Evolutionary conservation across 1,140 invertebrate genomes (phyloP).

Genomic region (Agraylea sexmaculata): DNA sequence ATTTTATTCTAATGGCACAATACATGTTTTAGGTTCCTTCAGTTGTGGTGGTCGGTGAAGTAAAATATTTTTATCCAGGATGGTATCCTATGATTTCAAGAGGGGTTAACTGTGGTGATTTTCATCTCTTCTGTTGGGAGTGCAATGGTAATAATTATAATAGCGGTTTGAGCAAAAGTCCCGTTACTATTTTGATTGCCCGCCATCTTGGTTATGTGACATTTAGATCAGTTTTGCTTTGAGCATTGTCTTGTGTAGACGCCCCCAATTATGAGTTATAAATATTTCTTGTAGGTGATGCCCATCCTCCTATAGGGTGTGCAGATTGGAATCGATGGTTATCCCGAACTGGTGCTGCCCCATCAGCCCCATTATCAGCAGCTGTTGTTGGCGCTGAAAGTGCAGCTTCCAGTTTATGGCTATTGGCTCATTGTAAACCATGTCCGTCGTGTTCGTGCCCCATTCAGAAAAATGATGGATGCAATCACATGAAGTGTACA

Average conservation of each 20-base stretch:
- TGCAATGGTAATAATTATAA: conserved; percentile 25
- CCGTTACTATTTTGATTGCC: neutral
- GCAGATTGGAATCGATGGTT: conserved; percentile 55
- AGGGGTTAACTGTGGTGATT: conserved; percentile 61
- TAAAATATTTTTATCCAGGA: conserved; percentile 1
- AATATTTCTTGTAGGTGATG: conserved; percentile 37
- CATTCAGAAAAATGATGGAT: conserved; percentile 69
- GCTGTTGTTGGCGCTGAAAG: conserved; percentile 50
- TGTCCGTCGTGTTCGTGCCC: conserved; percentile 63
- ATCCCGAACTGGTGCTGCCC: conserved; percentile 49
- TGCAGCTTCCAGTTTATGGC: conserved; percentile 59
- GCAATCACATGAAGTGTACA: conserved; percentile 68
- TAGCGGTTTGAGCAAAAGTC: neutral
- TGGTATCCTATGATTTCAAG: conserved; percentile 14
- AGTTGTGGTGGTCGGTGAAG: conserved; percentile 3
- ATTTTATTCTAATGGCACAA: no score
- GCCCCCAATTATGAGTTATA: neutral
- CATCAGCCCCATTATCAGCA: conserved; percentile 50
- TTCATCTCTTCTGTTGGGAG: conserved; percentile 65
- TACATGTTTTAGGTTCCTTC: conserved; percentile 9
- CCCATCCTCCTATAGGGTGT: conserved; percentile 59
- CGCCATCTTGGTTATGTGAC: neutral
- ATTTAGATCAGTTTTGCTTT: neutral
- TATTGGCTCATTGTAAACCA: conserved; percentile 63
- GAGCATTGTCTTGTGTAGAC: neutral